Conservation (phyloP, 37 sponge, comb jelly and placozoan species). For the Oopsacas minuta region DNA sequence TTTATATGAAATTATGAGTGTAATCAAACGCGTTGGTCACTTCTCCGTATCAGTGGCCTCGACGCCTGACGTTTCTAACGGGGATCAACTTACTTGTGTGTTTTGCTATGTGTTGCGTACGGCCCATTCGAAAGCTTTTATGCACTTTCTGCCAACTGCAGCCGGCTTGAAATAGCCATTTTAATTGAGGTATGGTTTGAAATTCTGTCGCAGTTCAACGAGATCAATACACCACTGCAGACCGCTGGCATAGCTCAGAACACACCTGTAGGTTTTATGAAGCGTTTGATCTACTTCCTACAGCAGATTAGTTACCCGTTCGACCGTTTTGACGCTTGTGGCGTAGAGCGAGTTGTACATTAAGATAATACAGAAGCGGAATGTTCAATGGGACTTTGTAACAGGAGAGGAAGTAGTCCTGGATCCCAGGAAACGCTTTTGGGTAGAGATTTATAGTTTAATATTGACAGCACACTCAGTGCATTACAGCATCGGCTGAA, state of each 20-base stretch:
- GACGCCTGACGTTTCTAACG: constrained; percentile 19
- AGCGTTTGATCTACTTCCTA: constrained; percentile 15
- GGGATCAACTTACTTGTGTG: constrained; percentile 22
- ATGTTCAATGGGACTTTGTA: not conserved
- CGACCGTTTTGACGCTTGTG: constrained; percentile 11
- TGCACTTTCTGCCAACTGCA: constrained; percentile 15
- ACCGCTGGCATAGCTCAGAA: not conserved
- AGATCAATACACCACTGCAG: constrained; percentile 5
- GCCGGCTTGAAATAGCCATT: constrained; percentile 21
- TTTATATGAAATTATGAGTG: not conserved
- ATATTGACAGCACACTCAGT: not conserved
- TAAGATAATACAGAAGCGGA: not conserved
- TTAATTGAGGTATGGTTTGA: constrained; percentile 9
- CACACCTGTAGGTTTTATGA: constrained; percentile 1
- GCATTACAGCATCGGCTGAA: not conserved
- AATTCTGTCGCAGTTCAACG: constrained; percentile 12
- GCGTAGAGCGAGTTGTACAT: constrained; percentile 19
- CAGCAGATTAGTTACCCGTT: not conserved
- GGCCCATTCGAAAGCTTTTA: constrained; percentile 17
- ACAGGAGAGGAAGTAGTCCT: not conserved
- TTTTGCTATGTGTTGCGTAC: not conserved
- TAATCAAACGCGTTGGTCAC: not conserved
- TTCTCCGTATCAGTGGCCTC: constrained; percentile 12
- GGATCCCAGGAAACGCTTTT: not conserved
- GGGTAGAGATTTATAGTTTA: not conserved